A percentile compares a stretch with the other conserved stretches of the same genome.
These are phyloP conservation scores for Carposina sasakii DNA, from an alignment of 1,140 invertebrate species.

Conservation along the genomic window DNA sequence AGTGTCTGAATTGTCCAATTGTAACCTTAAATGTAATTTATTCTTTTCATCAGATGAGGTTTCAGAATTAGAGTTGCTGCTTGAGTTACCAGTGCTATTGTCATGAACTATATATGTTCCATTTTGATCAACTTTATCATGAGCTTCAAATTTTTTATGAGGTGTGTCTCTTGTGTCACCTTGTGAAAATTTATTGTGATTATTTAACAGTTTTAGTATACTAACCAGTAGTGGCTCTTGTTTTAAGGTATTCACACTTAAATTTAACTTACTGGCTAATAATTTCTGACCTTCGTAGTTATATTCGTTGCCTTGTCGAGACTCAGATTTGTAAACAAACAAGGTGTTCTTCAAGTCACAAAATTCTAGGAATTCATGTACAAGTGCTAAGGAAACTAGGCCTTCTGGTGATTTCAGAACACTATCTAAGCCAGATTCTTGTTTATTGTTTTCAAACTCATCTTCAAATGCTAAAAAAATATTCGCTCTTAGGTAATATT, in stretches of 20 bases:
- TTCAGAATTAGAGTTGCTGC: conserved; percentile 55
- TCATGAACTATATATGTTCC: conserved; percentile 62
- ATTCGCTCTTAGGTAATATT: conserved; percentile 62
- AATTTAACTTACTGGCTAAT: conserved; percentile 47
- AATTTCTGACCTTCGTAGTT: conserved; percentile 44
- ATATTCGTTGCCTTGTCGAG: conserved; percentile 63
- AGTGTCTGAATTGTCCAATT: conserved; percentile 60
- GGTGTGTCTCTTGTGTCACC: conserved; percentile 16
- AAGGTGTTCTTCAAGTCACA: conserved; percentile 68
- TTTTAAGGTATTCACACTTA: conserved; percentile 31
- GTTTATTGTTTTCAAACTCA: conserved; percentile 58
- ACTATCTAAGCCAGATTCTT: conserved; percentile 59
- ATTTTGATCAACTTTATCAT: conserved; percentile 46
- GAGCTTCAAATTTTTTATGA: no score
- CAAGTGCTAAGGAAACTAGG: conserved; percentile 51
- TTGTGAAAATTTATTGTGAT: conserved; percentile 24
- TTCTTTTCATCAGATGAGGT: conserved; percentile 65
- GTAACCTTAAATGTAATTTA: conserved; percentile 51
- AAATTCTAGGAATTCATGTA: conserved; percentile 68
- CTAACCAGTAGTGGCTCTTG: conserved; percentile 54
- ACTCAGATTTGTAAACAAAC: conserved; percentile 67
- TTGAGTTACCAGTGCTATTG: conserved; percentile 44
- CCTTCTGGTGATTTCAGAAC: conserved; percentile 60
- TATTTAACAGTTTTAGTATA: conserved; percentile 47
- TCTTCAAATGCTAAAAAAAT: conserved; percentile 69